Evolutionary conservation across 2,113 vertebrate species (phyloP), one percentile per base, ranked within the genome.

Genomic region (Strix aluco): DNA sequence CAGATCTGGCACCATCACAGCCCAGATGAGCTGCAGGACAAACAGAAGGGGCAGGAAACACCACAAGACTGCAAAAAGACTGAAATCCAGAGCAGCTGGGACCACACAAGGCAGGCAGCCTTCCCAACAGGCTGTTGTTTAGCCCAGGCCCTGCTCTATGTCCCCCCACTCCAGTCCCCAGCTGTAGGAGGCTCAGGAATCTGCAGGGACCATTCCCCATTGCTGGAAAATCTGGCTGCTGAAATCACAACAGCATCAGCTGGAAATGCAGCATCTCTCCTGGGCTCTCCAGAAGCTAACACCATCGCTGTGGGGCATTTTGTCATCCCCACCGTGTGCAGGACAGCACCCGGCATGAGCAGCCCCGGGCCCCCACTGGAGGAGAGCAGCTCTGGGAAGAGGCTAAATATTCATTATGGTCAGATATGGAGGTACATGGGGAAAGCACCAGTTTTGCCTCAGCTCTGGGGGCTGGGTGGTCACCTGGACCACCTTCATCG

Each of bases 371-470:
- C 49, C 58, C 7, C 7, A 2, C 11, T 1, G 1, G 36, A 49
- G 49, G 15, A 27, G 21, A 77, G 22, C 36, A 7, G 69, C 49
- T 15, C 80, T 11, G 16, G 36, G 58, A 10, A 61, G 36, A 44
- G 49, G 13, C 46, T 47, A 19, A 20, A 74, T 91, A 96, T 97
- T 97, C 6, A 3, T 95, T 51, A 97, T 17, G 0, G 95, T 97
- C 91, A 96, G 90, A 63, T 95, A 96, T 3, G 90, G 97, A 96
- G 95, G 96, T 96, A 92, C 9, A 46, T 40, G 59, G 34, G 55
- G 54, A 47, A 51, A 79, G 42, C 29, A 16, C 8, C 0, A 0
- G 54, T 46, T 52, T 49, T 46, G n/a, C 12, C 40, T 46, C 74
- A 20, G 61, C 92, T 55, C 51, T 17, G 13, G 4, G 25, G 9